Evolutionary conservation across 2,888 invertebrate species (phyloP).

Genomic region (Alviniconcha strummeri): DNA sequence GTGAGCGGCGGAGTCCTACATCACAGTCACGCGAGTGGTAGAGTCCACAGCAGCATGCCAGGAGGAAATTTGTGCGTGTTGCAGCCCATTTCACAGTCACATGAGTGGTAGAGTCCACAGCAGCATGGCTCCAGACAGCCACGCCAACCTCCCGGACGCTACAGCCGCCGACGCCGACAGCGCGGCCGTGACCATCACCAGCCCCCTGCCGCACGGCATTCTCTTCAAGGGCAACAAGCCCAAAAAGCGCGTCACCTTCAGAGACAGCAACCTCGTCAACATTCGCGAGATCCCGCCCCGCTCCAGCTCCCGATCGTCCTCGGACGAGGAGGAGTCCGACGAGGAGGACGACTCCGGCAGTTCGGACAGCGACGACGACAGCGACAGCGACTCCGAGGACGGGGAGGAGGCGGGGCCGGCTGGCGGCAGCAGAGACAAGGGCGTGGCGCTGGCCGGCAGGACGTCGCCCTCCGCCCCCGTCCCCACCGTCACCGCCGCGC

Average conservation of each 20-base stretch:
- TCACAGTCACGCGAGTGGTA: neutral
- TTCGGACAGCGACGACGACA: constrained; percentile 30
- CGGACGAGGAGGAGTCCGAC: neutral
- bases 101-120: neutral
- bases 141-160: neutral
- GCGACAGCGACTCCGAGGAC: constrained; percentile 29
- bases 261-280: constrained; percentile 38
- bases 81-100: neutral
- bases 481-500: neutral
- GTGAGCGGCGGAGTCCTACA: neutral
- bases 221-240: constrained; percentile 27
- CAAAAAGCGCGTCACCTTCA: constrained; percentile 44
- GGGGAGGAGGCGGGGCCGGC: constrained; percentile 14
- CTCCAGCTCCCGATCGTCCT: constrained; percentile 7
- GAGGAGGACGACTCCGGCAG: constrained; percentile 32
- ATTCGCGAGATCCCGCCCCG: constrained; percentile 46
- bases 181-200: constrained; percentile 8
- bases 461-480: neutral
- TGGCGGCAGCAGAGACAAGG: neutral
- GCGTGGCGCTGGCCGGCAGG: too few species aligned
- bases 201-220: constrained; percentile 21
- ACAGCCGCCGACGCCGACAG: too few species aligned
- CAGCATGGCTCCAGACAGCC: constrained; percentile 25
- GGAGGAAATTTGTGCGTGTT: too few species aligned
- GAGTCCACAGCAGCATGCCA: too few species aligned